Evolutionary conservation across 2,797 vertebrate species (phyloP), one percentile per base, ranked within the genome.

Genomic region (Chrysocyon brachyurus): DNA sequence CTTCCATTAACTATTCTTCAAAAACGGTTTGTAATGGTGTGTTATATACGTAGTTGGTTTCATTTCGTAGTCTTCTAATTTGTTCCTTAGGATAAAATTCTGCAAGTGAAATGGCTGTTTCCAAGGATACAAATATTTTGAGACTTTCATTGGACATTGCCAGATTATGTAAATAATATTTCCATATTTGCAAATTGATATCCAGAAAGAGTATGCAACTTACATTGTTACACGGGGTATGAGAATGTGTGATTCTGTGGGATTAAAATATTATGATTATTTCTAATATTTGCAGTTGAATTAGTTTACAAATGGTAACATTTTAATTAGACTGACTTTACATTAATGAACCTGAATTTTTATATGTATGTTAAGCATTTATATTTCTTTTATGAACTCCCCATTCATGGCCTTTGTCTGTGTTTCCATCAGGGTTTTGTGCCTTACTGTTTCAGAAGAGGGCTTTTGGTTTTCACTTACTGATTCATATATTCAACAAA

Each of bases 301-400:
- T 83, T 59, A 72, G n/a, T 36, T 66, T 49, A 82, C 70, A 88
- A 79, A 64, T 70, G 9, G 4, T 46, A 73, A 86, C 21, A 85
- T 91, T 72, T 83, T 88, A 79, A 78, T 33, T 87, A 31, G 33
- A 73, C 70, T 75, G 77, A 52, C n/a, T 84, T 92, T 92, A 72
- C 28, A 56, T 3, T 68, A 94, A 78, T 70, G 12, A 79, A 59
- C 49, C 5, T 92, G 28, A 85, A 64, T 89, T 85, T 78, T 81
- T 78, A 49, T 28, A 52, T 40, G 19, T 52, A 40, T 57, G 36
- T 57, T 81, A 33, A 56, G n/a, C 9, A 90, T 12, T 66, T 92
- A 5, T 73, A 49, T 57, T 40, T 94, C 63, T 83, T 92, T 89
- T 66, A 12, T 92, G 78, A 92, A 92, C 79, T 59, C 6, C 31